These are phyloP conservation scores for Teleogryllus oceanicus DNA, from an alignment of 2,888 invertebrate genomes.

Conservation along the genomic window DNA sequence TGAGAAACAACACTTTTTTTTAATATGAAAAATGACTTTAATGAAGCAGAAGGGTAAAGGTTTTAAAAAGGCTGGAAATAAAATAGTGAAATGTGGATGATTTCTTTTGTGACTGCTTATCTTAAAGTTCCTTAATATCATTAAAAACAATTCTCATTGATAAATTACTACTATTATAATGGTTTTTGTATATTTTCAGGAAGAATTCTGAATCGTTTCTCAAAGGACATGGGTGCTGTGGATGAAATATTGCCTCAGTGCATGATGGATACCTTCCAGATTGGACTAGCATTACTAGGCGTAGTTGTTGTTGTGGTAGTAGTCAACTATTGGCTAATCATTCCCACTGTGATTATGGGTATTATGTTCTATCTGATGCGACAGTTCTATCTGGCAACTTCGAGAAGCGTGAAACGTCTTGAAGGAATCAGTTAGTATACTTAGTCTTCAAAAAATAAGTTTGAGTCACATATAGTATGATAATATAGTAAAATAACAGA, in stretches of 20 bases:
- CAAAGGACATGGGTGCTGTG: slow-evolving; percentile 76
- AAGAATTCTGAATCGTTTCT: slow-evolving; percentile 79
- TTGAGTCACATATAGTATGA: no score
- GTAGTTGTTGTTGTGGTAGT: slow-evolving; percentile 55
- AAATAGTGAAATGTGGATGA: no score
- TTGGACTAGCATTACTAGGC: slow-evolving; percentile 42
- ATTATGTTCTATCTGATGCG: slow-evolving; percentile 72
- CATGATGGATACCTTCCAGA: slow-evolving; percentile 37
- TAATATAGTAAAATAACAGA: no score
- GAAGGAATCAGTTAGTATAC: slow-evolving; percentile 35
- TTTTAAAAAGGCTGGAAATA: no score
- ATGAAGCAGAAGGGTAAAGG: no score
- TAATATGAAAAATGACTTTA: no score
- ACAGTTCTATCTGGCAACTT: slow-evolving; percentile 67
- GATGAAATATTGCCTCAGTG: slow-evolving; percentile 44
- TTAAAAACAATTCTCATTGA: neutral
- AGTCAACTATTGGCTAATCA: slow-evolving; percentile 69
- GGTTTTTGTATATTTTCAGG: slow-evolving; percentile 52
- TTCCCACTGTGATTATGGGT: slow-evolving; percentile 68
- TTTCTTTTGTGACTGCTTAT: no score
- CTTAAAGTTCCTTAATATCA: no score
- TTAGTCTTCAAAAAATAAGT: neutral
- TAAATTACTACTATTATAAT: neutral
- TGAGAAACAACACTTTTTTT: no score
- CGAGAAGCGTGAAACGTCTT: slow-evolving; percentile 47